These are phyloP conservation scores for Carabus problematicus DNA, from an alignment of 2,888 invertebrate species.

Conservation along the genomic window DNA sequence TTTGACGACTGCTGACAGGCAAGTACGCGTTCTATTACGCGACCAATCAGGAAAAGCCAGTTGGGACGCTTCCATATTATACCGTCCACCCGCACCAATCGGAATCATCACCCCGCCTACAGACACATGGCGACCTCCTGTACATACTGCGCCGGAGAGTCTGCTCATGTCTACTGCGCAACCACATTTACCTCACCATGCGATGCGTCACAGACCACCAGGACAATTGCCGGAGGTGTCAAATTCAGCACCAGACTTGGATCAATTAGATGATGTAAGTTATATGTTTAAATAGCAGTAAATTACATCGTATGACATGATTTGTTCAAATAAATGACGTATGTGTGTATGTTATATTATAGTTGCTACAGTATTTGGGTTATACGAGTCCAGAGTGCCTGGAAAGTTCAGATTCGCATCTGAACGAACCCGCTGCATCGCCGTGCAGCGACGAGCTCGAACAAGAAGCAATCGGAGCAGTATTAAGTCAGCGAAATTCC, in stretches of 20 bases:
- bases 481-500: conserved; percentile 83
- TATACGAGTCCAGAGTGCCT: conserved; percentile 91
- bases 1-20: conserved; percentile 79
- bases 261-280: conserved; percentile 90
- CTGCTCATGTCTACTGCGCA: conserved; percentile 50
- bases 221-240: conserved; percentile 81
- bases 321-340: not conserved
- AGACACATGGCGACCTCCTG: conserved; percentile 25
- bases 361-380: conserved; percentile 90
- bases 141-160: conserved; percentile 52
- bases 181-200: conserved; percentile 66
- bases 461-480: conserved; percentile 83
- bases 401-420: conserved; percentile 68
- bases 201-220: conserved; percentile 74
- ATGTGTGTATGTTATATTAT: conserved; percentile 46
- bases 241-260: conserved; percentile 85
- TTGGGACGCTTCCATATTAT: conserved; percentile 94
- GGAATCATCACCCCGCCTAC: not conserved
- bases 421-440: conserved; percentile 81
- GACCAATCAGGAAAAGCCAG: conserved; percentile 94
- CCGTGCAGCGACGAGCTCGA: conserved; percentile 80
- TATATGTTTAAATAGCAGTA: conserved; percentile 5
- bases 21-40: conserved; percentile 81
- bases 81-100: conserved; percentile 70
- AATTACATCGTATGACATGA: not conserved